A percentile compares a stretch with the other conserved stretches of the same genome.
Evolutionary conservation across 2,797 vertebrate species (phyloP).

Genomic region (Botia almorhae): DNA sequence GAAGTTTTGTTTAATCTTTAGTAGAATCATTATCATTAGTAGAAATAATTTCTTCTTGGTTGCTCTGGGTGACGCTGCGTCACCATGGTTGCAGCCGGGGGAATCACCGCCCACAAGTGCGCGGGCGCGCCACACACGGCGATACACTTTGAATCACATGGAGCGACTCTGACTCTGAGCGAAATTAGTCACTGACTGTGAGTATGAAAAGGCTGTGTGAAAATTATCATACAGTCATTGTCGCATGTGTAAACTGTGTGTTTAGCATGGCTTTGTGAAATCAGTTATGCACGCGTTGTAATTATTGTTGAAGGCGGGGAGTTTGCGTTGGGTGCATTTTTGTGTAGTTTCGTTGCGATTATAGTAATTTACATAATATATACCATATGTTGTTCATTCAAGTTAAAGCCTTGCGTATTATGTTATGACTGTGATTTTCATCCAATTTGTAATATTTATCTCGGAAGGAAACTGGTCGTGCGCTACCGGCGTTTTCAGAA

Average conservation of each 20-base stretch:
- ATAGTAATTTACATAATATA: not conserved
- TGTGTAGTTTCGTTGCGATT: conserved; percentile 2
- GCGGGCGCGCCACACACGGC: conserved; percentile 45
- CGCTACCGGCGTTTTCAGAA: conserved; percentile 40
- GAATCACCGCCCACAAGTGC: conserved; percentile 51
- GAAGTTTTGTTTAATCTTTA: no score
- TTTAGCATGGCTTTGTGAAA: not conserved
- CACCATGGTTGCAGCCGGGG: conserved; percentile 63
- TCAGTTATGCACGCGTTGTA: not conserved
- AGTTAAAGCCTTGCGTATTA: not conserved
- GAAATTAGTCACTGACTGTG: conserved; percentile 30
- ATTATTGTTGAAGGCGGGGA: not conserved
- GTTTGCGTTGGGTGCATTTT: conserved; percentile 3
- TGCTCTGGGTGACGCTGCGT: conserved; percentile 56
- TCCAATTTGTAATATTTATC: not conserved
- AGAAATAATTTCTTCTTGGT: not conserved
- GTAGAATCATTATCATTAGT: no score
- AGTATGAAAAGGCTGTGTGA: conserved; percentile 36
- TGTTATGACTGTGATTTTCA: not conserved
- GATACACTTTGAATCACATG: conserved; percentile 58
- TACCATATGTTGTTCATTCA: not conserved
- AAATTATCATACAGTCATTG: not conserved
- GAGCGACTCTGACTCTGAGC: conserved; percentile 30
- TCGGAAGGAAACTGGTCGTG: conserved; percentile 2
- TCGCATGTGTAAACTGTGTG: not conserved